Percentiles rank a stretch among this genome's conserved stretches.
phyloP scores from a whole-genome alignment of 2,113 vertebrate genomes.

The Chascanopsetta lugubris region DNA sequence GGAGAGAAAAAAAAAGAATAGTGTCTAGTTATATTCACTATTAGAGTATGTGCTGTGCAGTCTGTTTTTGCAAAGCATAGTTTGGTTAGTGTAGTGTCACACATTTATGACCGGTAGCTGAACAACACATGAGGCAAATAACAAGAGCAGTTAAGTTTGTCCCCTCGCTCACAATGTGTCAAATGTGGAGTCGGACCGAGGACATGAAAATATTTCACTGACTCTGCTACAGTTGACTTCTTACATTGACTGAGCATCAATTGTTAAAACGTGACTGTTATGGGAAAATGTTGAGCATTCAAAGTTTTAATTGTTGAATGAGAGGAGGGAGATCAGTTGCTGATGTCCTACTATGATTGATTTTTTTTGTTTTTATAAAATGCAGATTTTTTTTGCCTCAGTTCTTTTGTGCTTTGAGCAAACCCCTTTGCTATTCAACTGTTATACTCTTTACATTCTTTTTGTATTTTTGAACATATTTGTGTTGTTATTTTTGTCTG shows the following conservation, averaged over 20 bases:
- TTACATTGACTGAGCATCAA: slow-evolving; percentile 60
- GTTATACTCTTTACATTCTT: slow-evolving; percentile 77
- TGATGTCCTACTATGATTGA: slow-evolving; percentile 56
- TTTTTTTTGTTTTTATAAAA: slow-evolving; percentile 62
- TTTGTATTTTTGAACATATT: slow-evolving; percentile 85
- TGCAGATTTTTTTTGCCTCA: slow-evolving; percentile 70
- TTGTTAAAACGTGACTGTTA: slow-evolving; percentile 61
- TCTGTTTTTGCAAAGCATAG: slow-evolving; percentile 84
- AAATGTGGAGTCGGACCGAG: slow-evolving; percentile 41
- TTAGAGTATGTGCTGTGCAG: slow-evolving; percentile 86
- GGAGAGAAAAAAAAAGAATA: slow-evolving; percentile 55
- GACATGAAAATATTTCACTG: slow-evolving; percentile 59
- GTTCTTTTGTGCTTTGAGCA: slow-evolving; percentile 68
- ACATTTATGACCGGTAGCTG: slow-evolving; percentile 57
- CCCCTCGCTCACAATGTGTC: slow-evolving; percentile 29
- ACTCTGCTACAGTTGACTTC: slow-evolving; percentile 46
- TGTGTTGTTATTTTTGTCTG: slow-evolving; percentile 85
- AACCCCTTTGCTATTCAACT: slow-evolving; percentile 71
- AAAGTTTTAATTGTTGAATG: slow-evolving; percentile 55
- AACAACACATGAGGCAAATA: slow-evolving; percentile 49
- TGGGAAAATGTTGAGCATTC: slow-evolving; percentile 67
- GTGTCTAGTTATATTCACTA: slow-evolving; percentile 85
- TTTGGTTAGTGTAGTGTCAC: slow-evolving; percentile 83
- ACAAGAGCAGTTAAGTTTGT: slow-evolving; percentile 46
- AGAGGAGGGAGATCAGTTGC: slow-evolving; percentile 49